Base-by-base conservation (phyloP, 2,797 vertebrate genomes). In the Galago senegalensis region DNA sequence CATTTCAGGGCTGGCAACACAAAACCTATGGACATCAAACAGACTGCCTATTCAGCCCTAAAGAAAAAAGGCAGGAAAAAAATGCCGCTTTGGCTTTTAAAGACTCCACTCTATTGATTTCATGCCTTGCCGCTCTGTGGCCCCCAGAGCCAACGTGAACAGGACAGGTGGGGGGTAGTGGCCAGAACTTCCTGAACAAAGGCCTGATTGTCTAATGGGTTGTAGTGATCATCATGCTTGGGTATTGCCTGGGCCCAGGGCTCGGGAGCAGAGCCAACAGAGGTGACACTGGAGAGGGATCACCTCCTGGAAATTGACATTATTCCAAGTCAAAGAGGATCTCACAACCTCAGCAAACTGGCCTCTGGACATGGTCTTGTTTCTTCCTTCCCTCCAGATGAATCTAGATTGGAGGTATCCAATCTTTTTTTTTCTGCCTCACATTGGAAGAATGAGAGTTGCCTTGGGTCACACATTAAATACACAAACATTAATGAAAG, bases 121-220 rank as follows among this genome's bases (percentile, higher is more conserved):
- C 53, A 77, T 70, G 4, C 6, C 89, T 87, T 94, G 75, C 3
- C 0, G 46, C 86, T 96, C 94, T 91, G 92, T 95, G 70, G 95
- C 92, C 4, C 8, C 91, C 82, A 94, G 77, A 96, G 95, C 95
- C 97, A 98, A 98, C 23, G 83, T 90, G 61, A 94, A 98, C 73
- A 88, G 89, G 93, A 96, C 95, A 97, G 97, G 95, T 93, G 43
- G 18, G 72, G 95, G 92, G 9, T 53, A 96, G 97, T 97, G 92
- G 97, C 97, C 89, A 92, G 94, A 97, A 93, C n/a, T 93, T 95
- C 5, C 91, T 70, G 95, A 98, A 98, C 97, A 98, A 98, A 98
- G 97, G 70, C 75, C 83, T 4, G 60, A 95, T 98, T 98, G 97
- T 98, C 95, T 97, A 86, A 46, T n/a, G 61, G 31, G 92, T 82